Evolutionary conservation across 2,888 invertebrate species (phyloP).

Genomic region (Nephrocerus scutellatus): DNA sequence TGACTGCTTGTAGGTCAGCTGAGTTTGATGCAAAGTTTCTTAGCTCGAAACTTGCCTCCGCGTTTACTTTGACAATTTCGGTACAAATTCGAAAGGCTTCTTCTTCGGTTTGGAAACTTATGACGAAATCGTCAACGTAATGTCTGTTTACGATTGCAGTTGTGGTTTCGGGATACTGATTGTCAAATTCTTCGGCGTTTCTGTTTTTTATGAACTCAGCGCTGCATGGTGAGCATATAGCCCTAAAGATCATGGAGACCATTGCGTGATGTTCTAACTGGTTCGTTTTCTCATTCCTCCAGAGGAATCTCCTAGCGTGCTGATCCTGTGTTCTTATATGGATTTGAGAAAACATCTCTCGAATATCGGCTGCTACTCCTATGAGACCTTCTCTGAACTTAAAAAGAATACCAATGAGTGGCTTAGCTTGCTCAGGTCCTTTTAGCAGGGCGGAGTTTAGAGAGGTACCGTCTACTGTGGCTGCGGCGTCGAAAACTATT

Average conservation of each 20-base stretch:
- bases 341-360: constrained; percentile 12
- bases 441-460: constrained; percentile 25
- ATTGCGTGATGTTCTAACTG: constrained; percentile 16
- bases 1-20: not conserved
- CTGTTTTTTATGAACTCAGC: constrained; percentile 19
- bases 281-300: constrained; percentile 17
- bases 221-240: constrained; percentile 16
- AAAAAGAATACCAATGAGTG: not conserved
- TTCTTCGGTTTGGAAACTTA: not conserved
- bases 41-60: not conserved
- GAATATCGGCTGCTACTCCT: constrained; percentile 4
- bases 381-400: constrained; percentile 6
- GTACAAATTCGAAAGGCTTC: not conserved
- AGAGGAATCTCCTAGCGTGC: constrained; percentile 18
- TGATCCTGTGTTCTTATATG: constrained; percentile 18
- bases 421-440: constrained; percentile 28
- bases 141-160: not conserved
- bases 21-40: constrained; percentile 10
- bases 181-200: constrained; percentile 1
- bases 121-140: constrained; percentile 2
- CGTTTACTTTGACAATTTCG: not conserved
- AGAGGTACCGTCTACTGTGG: constrained; percentile 21
- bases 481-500: constrained; percentile 33
- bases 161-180: not conserved
- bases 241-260: constrained; percentile 22